These are phyloP conservation scores for Himalopsyche japonica DNA, from an alignment of 2,888 invertebrate genomes.

Conservation along the genomic window DNA sequence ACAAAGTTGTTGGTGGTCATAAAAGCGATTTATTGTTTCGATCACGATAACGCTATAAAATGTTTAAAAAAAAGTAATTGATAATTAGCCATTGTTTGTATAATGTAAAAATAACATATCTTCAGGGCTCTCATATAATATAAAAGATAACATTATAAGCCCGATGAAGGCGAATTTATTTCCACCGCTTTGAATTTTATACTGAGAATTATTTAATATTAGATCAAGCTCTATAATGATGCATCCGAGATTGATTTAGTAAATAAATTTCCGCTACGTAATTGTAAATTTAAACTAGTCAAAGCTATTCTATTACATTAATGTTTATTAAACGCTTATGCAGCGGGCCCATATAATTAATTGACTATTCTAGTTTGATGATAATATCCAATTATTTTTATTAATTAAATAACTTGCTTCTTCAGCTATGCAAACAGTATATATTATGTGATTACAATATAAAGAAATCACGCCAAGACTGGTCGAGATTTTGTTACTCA, in stretches of 20 bases:
- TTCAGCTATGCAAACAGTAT: not conserved
- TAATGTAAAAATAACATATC: slow-evolving; percentile 32
- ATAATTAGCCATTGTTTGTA: slow-evolving; percentile 36
- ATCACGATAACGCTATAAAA: slow-evolving; percentile 11
- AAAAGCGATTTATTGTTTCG: slow-evolving; percentile 10
- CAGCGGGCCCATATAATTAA: not conserved
- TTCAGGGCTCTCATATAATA: slow-evolving; percentile 7
- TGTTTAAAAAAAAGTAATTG: slow-evolving; percentile 25
- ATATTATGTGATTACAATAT: too few species aligned
- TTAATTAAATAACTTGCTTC: not conserved
- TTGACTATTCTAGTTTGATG: not conserved
- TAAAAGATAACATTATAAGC: not conserved
- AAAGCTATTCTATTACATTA: too few species aligned
- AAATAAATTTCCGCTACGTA: not conserved
- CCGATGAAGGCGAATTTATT: not conserved
- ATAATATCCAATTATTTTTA: not conserved
- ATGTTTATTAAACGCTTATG: not conserved
- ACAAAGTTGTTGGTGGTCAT: not conserved
- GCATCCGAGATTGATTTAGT: not conserved
- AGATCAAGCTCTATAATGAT: not conserved
- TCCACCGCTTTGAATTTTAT: not conserved
- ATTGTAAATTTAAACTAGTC: not conserved
- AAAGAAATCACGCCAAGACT: too few species aligned
- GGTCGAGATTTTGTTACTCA: too few species aligned
- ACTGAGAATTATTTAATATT: not conserved